A percentile compares a stretch with the other conserved stretches of the same genome.
Evolutionary conservation across 2,113 vertebrate species (phyloP).

Genomic region (Leptosomus discolor): DNA sequence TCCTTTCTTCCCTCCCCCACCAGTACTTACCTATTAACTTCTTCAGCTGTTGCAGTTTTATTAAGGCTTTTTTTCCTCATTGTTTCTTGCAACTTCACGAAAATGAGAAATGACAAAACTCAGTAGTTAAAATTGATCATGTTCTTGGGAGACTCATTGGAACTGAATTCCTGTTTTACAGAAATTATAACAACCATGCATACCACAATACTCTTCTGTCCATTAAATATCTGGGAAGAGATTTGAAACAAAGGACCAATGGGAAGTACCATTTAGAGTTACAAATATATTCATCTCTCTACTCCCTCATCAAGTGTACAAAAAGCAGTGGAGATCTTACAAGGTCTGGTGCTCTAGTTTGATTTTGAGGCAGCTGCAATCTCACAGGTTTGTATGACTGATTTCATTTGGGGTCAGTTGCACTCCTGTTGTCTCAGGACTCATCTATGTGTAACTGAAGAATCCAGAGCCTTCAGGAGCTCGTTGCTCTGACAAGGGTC

Average conservation of each 20-base stretch:
- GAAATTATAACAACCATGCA: neutral
- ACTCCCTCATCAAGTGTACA: neutral
- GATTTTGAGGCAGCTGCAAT: neutral
- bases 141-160: neutral
- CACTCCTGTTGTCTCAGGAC: neutral
- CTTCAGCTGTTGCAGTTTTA: neutral
- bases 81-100: neutral
- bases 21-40: neutral
- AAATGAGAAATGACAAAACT: neutral
- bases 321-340: neutral
- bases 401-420: neutral
- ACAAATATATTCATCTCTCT: neutral
- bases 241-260: neutral
- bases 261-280: neutral
- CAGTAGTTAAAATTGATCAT: neutral
- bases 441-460: neutral
- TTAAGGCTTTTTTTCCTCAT: neutral
- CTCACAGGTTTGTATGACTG: neutral
- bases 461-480: neutral
- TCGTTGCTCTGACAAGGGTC: neutral
- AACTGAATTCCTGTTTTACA: neutral
- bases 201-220: neutral
- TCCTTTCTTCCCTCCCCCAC: neutral
- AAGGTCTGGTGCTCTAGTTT: neutral
- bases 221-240: neutral